Percentiles rank a stretch among this genome's conserved stretches.
These are phyloP conservation scores for Melolontha melolontha DNA, from an alignment of 2,888 invertebrate species.

Conservation along the genomic window DNA sequence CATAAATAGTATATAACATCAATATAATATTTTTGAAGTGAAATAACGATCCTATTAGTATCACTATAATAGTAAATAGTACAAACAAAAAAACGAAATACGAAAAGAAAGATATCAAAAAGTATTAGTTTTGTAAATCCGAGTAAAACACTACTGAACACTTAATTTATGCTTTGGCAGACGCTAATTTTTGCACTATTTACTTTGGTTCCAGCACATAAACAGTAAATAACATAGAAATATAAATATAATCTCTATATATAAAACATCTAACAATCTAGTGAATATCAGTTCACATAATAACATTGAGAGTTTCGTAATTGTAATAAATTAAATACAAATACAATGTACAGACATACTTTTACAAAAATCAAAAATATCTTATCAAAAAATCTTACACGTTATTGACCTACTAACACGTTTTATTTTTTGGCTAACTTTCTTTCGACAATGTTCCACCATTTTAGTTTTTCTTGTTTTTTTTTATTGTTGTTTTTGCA, in stretches of 20 bases:
- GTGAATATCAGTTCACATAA: conserved; percentile 42
- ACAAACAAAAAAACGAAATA: conserved; percentile 11
- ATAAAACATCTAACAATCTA: conserved; percentile 40
- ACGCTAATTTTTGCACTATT: conserved; percentile 34
- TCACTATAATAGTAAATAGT: conserved; percentile 33
- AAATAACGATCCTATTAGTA: conserved; percentile 26
- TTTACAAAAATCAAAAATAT: conserved; percentile 4
- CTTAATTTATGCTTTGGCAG: conserved; percentile 30
- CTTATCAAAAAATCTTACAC: conserved; percentile 31
- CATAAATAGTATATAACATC: conserved; percentile 39
- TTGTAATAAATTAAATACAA: conserved; percentile 39
- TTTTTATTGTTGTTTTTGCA: neutral
- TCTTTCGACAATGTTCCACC: neutral
- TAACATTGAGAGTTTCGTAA: conserved; percentile 39
- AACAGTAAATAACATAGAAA: conserved; percentile 39
- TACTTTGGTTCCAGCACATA: conserved; percentile 32
- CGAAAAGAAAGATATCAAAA: conserved; percentile 3
- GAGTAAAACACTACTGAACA: conserved; percentile 1
- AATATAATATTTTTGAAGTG: conserved; percentile 38
- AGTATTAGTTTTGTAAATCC: neutral
- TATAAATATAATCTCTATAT: conserved; percentile 26
- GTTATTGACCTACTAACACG: conserved; percentile 8
- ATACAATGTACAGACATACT: conserved; percentile 20
- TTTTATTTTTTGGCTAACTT: neutral
- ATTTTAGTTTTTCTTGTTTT: neutral